Base-by-base conservation (phyloP, 2,113 vertebrate species). In the Spea multiplicata region DNA sequence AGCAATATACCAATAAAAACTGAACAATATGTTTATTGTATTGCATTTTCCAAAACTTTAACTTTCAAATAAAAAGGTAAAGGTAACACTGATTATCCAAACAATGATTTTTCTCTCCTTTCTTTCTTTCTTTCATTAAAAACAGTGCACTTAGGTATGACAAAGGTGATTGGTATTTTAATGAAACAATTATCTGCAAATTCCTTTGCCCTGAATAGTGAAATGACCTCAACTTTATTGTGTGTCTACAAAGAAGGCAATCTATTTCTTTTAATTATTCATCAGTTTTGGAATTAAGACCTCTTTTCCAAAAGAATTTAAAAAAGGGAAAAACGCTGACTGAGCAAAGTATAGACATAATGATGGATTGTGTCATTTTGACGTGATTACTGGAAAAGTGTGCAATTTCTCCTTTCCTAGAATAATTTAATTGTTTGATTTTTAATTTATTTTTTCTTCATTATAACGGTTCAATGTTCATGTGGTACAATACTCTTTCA, bases 131-230 rank as follows among this genome's bases (percentile, higher is more conserved):
- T 17, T 48, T 70, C n/a, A 70, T 70, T 70, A 50, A 64, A 70
- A 70, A 16, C 48, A 50, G 14, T 48, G n/a, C 47, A 48, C 47
- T 50, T 70, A 70, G 17, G 50, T 17, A 16, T 70, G 50, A 16
- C 10, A 50, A 70, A 17, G 14, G 67, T 70, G 67, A 50, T 13
- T 17, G 3, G 50, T 70, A 46, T 70, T 49, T 70, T 70, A 48
- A 70, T 70, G 50, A 47, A 70, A 48, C 47, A 70, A 70, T 70
- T 70, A 70, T 70, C 67, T 70, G 6, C 46, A 50, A 70, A 50
- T 52, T 50, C 47, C n/a, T 16, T 70, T 70, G 67, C 47, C 67
- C 13, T 50, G 67, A 70, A 70, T 14, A n/a, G 47, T 70, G 47
- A 70, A 50, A 70, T 70, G 46, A 70, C 46, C 67, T 70, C 48